Percentiles rank a stretch among this genome's conserved stretches.
Evolutionary conservation across 1,140 invertebrate species (phyloP).

Genomic region (Philotrypesis tridentata): DNA sequence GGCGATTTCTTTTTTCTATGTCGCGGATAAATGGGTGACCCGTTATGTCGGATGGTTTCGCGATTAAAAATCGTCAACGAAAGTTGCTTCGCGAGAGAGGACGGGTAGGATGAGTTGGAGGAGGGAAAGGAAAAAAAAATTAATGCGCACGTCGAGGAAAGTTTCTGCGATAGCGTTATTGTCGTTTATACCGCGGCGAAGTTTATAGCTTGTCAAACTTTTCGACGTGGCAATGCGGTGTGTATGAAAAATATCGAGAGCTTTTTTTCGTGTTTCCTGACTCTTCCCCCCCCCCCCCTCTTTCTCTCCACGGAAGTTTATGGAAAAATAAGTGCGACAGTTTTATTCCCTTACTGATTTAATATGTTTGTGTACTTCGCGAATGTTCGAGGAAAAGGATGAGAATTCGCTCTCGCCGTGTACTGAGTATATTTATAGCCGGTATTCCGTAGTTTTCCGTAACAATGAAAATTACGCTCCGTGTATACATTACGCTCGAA

Average conservation of each 20-base stretch:
- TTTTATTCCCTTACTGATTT: too few species aligned
- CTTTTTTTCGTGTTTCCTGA: not conserved
- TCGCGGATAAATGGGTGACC: not conserved
- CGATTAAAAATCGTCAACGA: not conserved
- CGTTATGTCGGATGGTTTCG: not conserved
- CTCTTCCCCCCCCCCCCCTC: too few species aligned
- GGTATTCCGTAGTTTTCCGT: too few species aligned
- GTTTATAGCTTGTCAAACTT: not conserved
- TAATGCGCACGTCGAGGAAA: not conserved
- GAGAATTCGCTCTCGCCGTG: too few species aligned
- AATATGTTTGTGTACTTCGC: too few species aligned
- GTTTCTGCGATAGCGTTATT: not conserved
- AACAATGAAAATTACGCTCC: too few species aligned
- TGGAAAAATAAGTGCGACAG: too few species aligned
- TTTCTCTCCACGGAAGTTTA: too few species aligned
- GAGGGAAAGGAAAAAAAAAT: slow-evolving; percentile 1
- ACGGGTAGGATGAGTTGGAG: too few species aligned
- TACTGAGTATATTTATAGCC: too few species aligned
- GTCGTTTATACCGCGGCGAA: not conserved
- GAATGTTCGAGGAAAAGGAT: too few species aligned
- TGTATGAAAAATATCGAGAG: not conserved
- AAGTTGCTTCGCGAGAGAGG: not conserved
- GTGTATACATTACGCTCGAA: too few species aligned
- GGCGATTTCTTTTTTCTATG: not conserved
- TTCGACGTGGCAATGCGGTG: not conserved